Conservation (phyloP, 2,888 invertebrate genomes). For the Theretra japonica region DNA sequence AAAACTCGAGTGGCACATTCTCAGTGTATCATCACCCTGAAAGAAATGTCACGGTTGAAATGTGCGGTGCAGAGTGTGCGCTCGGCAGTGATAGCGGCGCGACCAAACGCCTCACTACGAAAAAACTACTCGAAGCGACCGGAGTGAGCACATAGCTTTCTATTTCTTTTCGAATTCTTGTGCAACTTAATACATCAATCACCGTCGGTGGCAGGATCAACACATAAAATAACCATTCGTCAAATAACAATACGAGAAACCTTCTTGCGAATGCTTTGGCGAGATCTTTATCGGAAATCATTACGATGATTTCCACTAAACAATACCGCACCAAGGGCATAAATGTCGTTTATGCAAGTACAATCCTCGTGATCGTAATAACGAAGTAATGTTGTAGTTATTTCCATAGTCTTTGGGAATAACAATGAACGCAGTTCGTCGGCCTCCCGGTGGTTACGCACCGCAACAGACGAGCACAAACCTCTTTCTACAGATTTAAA, state of each 20-base stretch:
- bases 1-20: constrained; percentile 47
- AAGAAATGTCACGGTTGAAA: constrained; percentile 77
- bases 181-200: not conserved
- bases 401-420: constrained; percentile 75
- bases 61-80: constrained; percentile 57
- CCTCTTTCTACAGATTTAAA: constrained; percentile 59
- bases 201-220: not conserved
- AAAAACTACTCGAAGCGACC: constrained; percentile 57
- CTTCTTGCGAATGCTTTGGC: constrained; percentile 2
- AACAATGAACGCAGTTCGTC: constrained; percentile 78
- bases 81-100: constrained; percentile 44
- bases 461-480: constrained; percentile 59
- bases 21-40: constrained; percentile 64
- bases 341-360: constrained; percentile 66
- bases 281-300: constrained; percentile 27
- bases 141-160: constrained; percentile 40
- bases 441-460: constrained; percentile 69
- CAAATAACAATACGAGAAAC: not conserved
- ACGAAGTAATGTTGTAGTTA: constrained; percentile 59
- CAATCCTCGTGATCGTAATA: constrained; percentile 72
- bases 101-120: constrained; percentile 51
- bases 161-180: constrained; percentile 14
- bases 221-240: constrained; percentile 4
- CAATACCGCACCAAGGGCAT: constrained; percentile 58
- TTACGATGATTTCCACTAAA: constrained; percentile 42